Conservation (phyloP, 1,140 invertebrate species). For the fruit fly (Drosophila melanogaster) region DNA sequence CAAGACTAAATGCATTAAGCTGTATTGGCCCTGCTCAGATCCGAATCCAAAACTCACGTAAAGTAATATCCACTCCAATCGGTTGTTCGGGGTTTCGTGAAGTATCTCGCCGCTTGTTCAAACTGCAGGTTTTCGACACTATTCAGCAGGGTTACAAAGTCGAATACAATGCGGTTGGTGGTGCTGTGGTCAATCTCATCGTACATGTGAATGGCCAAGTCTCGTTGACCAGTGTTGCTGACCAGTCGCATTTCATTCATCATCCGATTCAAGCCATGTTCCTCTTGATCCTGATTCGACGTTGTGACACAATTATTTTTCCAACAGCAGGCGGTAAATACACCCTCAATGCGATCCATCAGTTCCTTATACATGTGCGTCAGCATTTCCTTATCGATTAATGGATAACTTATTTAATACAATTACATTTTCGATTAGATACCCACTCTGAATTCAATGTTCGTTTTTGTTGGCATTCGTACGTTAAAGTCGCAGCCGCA, state of each 20-base stretch:
- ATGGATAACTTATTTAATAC: too few relatives aligned
- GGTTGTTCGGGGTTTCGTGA: neutral
- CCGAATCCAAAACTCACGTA: constrained; percentile 30
- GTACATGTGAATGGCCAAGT: constrained; percentile 51
- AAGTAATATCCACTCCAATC: constrained; percentile 55
- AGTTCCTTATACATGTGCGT: constrained; percentile 69
- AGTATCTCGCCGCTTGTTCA: constrained; percentile 18
- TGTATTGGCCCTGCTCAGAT: too few relatives aligned
- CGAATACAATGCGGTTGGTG: constrained; percentile 25
- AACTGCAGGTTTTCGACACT: constrained; percentile 52
- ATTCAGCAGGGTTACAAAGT: constrained; percentile 52
- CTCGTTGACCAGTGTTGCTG: constrained; percentile 29
- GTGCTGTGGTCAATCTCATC: constrained; percentile 27
- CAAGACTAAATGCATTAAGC: too few relatives aligned
- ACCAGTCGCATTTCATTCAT: constrained; percentile 50
- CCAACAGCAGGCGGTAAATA: constrained; percentile 32
- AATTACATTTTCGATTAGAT: too few relatives aligned
- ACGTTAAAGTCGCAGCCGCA: constrained; percentile 65
- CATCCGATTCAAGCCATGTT: constrained; percentile 7
- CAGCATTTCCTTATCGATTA: constrained; percentile 54
- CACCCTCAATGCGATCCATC: constrained; percentile 45
- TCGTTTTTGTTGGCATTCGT: constrained; percentile 61
- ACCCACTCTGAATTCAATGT: constrained; percentile 67
- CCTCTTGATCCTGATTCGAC: constrained; percentile 7
- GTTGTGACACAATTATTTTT: constrained; percentile 11